Percentiles rank a stretch among this genome's conserved stretches.
These are phyloP conservation scores for Drosophila demipolita DNA, from an alignment of 2,888 invertebrate species.

Conservation along the genomic window DNA sequence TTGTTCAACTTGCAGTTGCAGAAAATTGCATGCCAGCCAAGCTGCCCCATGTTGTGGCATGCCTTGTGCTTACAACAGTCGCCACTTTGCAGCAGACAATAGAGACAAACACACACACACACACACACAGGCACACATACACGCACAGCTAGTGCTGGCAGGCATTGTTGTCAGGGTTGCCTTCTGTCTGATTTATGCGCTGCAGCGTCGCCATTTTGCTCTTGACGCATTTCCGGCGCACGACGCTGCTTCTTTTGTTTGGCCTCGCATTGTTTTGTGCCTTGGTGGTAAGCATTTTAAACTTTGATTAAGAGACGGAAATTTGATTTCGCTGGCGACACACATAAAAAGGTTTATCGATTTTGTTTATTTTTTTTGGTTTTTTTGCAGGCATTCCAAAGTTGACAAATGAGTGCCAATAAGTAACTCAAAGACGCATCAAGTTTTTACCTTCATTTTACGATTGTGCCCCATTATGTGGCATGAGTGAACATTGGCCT, in stretches of 20 bases:
- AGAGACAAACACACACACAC: slow-evolving; percentile 1
- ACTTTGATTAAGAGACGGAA: slow-evolving; percentile 75
- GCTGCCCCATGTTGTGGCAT: neutral
- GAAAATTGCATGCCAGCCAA: slow-evolving; percentile 32
- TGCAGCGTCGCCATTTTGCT: slow-evolving; percentile 61
- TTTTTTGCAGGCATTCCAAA: slow-evolving; percentile 35
- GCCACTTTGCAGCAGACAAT: slow-evolving; percentile 62
- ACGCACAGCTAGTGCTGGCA: slow-evolving; percentile 22
- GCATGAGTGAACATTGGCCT: slow-evolving; percentile 40
- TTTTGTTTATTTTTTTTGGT: slow-evolving; percentile 15
- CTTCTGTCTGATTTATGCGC: slow-evolving; percentile 68
- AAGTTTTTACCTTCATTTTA: slow-evolving; percentile 43
- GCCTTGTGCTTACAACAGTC: slow-evolving; percentile 27
- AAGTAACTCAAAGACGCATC: slow-evolving; percentile 45
- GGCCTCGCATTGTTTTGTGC: slow-evolving; percentile 36
- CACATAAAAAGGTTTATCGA: slow-evolving; percentile 58
- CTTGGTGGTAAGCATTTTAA: slow-evolving; percentile 62
- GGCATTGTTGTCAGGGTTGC: slow-evolving; percentile 47
- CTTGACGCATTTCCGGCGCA: slow-evolving; percentile 73
- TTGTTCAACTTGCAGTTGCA: slow-evolving; percentile 51
- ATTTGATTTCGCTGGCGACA: slow-evolving; percentile 68
- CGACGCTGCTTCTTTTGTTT: slow-evolving; percentile 58
- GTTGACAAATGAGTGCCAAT: slow-evolving; percentile 71
- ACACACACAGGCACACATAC: neutral
- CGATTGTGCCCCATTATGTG: slow-evolving; percentile 50